Conservation (phyloP, 2,797 vertebrate species). For the Enteromius unitaeniatus region DNA sequence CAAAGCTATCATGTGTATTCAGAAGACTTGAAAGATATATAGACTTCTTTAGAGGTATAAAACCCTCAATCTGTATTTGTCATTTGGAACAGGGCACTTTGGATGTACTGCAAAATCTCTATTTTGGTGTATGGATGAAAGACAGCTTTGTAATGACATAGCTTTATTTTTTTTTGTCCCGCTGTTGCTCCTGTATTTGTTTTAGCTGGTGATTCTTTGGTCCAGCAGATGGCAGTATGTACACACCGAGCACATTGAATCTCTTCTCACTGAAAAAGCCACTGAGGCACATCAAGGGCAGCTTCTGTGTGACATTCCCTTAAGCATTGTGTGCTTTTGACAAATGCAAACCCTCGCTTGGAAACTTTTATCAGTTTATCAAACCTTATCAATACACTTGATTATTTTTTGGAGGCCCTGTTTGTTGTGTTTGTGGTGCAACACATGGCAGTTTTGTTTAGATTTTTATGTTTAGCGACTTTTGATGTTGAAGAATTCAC, state of each 20-base stretch:
- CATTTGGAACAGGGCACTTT: neutral
- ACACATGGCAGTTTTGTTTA: neutral
- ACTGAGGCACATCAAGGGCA: slow-evolving; percentile 56
- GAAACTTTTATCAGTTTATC: slow-evolving; percentile 48
- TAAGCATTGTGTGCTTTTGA: slow-evolving; percentile 45
- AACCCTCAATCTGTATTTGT: neutral
- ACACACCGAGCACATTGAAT: slow-evolving; percentile 57
- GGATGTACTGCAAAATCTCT: neutral
- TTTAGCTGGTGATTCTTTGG: neutral
- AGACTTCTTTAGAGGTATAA: too few relatives aligned
- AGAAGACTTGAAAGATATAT: neutral
- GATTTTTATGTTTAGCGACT: neutral
- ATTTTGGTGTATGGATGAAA: neutral
- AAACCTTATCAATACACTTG: slow-evolving; percentile 43
- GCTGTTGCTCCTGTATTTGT: slow-evolving; percentile 22
- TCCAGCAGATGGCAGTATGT: slow-evolving; percentile 78
- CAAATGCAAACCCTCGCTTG: slow-evolving; percentile 39
- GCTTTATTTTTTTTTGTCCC: neutral
- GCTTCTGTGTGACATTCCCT: slow-evolving; percentile 50
- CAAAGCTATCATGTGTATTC: neutral
- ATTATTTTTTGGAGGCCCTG: neutral
- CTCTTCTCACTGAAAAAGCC: slow-evolving; percentile 22
- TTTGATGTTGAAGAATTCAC: neutral
- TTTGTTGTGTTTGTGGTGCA: slow-evolving; percentile 8
- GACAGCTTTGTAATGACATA: neutral